phyloP scores from a whole-genome alignment of 1,140 invertebrate species.

The Trinorchestia longiramus region DNA sequence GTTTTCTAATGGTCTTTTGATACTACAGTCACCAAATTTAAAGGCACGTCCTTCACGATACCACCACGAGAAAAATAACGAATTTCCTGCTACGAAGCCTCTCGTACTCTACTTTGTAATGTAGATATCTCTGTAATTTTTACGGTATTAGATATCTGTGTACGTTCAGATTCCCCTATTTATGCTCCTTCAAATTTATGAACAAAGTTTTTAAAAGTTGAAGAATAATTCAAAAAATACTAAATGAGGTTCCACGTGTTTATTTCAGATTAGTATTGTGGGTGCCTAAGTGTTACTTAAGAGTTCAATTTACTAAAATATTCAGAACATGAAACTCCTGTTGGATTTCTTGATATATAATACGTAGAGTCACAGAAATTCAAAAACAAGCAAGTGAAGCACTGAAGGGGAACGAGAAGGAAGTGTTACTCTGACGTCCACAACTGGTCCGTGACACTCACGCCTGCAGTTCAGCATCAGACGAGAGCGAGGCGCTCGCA shows the following conservation, averaged over 20 bases:
- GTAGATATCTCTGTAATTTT: too few species aligned
- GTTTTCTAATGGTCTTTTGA: neutral
- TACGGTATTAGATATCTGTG: too few species aligned
- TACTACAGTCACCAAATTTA: neutral
- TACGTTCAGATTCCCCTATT: too few species aligned
- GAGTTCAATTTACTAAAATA: neutral
- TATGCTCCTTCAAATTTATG: too few species aligned
- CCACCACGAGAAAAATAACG: neutral
- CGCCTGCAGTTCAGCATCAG: neutral
- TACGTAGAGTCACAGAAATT: too few species aligned
- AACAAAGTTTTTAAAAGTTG: neutral
- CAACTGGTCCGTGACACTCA: neutral
- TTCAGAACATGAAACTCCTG: neutral
- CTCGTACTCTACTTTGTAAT: too few species aligned
- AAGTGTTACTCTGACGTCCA: too few species aligned
- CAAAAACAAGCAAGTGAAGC: too few species aligned
- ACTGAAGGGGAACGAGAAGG: neutral
- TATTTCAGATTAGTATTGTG: neutral
- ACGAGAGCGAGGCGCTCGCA: neutral
- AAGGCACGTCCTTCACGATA: neutral
- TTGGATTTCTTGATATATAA: neutral
- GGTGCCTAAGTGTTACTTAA: neutral
- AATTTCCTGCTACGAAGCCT: too few species aligned
- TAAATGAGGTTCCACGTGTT: neutral
- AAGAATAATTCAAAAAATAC: neutral